Evolutionary conservation across 2,888 invertebrate species (phyloP), one percentile per base, ranked within the genome.

Genomic region (Patella caerulea): DNA sequence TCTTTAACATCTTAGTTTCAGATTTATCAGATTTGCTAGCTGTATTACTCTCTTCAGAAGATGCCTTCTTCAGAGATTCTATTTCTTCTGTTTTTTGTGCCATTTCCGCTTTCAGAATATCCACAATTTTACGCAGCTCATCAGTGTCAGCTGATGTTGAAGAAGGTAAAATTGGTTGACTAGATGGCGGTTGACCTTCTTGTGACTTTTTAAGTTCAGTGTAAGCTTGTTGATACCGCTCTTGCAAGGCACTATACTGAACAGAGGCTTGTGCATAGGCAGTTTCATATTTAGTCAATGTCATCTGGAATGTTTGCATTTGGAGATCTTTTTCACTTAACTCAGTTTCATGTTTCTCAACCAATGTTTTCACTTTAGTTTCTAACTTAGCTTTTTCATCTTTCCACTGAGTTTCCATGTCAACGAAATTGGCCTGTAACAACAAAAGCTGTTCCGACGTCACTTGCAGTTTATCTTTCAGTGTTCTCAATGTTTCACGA

Each of bases 371-470:
- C 76, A 95, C 91, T 86, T 91, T 93, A 9, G 72, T 80, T 78
- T 88, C 86, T 29, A 86, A 77, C 72, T 85, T 84, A 90, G 93
- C 92, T 86, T 94, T 95, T 90, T 95, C 95, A 75, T 94, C 93
- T 88, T 94, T 95, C 93, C 95, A 94, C 81, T 95, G 94, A 72
- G 93, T 92, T 92, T 96, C 96, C 91, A 94, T 93, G 17, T 93
- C 93, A 53, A 95, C 93, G 79, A 96, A 95, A 90, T 95, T 95
- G 86, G 95, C 94, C 91, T 96, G 96, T 95, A 96, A 95, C 87
- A 94, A 93, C 87, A 94, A 93, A 95, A 96, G 95, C 92, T 96
- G 95, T 85, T 95, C 94, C 88, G 95, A 94, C 24, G 96, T 96
- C 80, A 96, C 95, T 91, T 96, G 96, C 74, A 96, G 93, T 83